These are phyloP conservation scores for Danio aesculapii DNA, from an alignment of 2,797 vertebrate genomes.

Conservation along the genomic window DNA sequence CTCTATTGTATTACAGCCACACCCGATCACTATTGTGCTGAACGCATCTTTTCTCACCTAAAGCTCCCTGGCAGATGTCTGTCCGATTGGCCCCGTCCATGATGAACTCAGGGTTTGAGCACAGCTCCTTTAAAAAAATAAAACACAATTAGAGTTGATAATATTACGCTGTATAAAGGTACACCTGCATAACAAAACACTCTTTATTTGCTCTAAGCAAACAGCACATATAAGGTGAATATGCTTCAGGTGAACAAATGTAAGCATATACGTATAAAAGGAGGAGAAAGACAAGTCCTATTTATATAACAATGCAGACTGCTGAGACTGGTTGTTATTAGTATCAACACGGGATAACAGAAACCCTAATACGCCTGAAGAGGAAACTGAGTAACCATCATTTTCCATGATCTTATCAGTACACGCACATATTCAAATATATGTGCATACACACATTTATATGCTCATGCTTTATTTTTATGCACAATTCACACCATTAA, in stretches of 20 bases:
- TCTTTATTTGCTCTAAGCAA: slow-evolving; percentile 9
- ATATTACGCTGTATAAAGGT: background rate
- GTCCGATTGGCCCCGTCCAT: slow-evolving; percentile 83
- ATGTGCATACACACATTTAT: too few relatives aligned
- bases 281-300: background rate
- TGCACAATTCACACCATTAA: too few relatives aligned
- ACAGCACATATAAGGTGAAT: background rate
- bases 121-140: slow-evolving; percentile 82
- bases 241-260: background rate
- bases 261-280: background rate
- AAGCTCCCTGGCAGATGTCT: slow-evolving; percentile 89
- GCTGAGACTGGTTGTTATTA: background rate
- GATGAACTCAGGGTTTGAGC: slow-evolving; percentile 83
- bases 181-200: background rate
- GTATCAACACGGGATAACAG: slow-evolving; percentile 6
- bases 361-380: background rate
- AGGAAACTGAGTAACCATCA: slow-evolving; percentile 37
- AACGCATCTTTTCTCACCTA: slow-evolving; percentile 77
- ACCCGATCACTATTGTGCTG: background rate
- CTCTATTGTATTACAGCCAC: background rate
- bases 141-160: background rate
- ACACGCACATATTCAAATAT: background rate
- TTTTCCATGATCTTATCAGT: slow-evolving; percentile 24
- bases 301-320: background rate
- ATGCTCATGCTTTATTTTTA: too few relatives aligned